Conservation (phyloP, 2,888 invertebrate species). For the Trachelus tabidus region DNA sequence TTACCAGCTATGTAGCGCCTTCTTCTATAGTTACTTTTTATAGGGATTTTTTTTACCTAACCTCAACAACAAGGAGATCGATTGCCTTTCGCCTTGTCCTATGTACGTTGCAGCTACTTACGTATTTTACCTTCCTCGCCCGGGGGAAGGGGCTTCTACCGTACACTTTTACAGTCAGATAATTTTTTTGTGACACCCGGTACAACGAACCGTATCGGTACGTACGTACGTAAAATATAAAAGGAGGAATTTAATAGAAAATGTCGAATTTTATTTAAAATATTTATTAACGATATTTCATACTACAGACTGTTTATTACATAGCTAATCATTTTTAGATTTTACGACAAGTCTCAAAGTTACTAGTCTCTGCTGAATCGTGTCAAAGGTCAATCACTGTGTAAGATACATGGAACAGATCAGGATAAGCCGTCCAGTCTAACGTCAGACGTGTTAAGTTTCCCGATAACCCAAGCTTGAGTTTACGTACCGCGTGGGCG, state of each 20-base stretch:
- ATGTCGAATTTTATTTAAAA: not conserved
- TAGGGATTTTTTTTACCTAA: not conserved
- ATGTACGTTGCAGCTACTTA: not conserved
- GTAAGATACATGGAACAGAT: not conserved
- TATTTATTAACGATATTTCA: not conserved
- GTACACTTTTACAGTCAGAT: not conserved
- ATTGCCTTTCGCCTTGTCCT: conserved; percentile 6
- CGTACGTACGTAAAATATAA: not conserved
- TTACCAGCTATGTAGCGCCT: not conserved
- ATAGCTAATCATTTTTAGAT: not conserved
- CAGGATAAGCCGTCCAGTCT: not conserved
- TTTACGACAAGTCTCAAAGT: not conserved
- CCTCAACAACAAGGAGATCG: conserved; percentile 6
- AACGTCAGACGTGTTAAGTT: not conserved
- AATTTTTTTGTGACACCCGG: not conserved
- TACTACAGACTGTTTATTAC: not conserved
- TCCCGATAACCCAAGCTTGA: not conserved
- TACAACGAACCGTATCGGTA: conserved; percentile 1
- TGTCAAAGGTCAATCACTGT: not conserved
- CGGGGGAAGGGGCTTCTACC: not conserved
- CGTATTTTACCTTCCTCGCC: not conserved
- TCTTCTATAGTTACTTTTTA: not conserved
- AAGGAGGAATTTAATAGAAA: not conserved
- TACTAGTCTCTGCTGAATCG: not conserved
- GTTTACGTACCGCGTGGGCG: conserved; percentile 9